Conservation (phyloP, 2,888 invertebrate genomes). For the Invenusta paracnida region DNA sequence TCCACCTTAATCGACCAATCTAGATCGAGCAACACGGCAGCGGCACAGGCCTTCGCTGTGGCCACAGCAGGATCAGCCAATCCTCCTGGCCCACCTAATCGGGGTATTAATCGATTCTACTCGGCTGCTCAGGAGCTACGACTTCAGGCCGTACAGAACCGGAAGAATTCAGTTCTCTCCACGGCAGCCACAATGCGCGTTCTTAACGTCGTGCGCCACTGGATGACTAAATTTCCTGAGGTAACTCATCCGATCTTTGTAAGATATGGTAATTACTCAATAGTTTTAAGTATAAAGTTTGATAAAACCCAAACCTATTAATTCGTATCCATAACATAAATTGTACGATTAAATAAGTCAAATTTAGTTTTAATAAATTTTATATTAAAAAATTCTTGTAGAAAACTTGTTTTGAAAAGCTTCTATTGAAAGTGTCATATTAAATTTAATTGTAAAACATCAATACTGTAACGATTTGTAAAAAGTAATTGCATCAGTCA, state of each 20-base stretch:
- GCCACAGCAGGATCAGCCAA: slow-evolving; percentile 82
- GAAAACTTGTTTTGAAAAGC: too few species aligned
- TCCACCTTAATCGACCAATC: slow-evolving; percentile 1
- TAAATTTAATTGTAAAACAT: too few species aligned
- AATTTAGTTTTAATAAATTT: too few species aligned
- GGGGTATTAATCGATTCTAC: background rate
- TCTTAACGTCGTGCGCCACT: slow-evolving; percentile 79
- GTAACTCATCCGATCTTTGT: slow-evolving; percentile 55
- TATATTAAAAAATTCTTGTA: too few species aligned
- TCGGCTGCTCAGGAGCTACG: slow-evolving; percentile 29
- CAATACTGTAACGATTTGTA: too few species aligned
- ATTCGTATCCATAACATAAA: too few species aligned
- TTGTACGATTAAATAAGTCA: too few species aligned
- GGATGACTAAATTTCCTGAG: slow-evolving; percentile 77
- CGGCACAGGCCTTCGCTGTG: slow-evolving; percentile 82
- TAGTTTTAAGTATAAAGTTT: too few species aligned
- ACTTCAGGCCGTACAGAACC: slow-evolving; percentile 44
- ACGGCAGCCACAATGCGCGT: slow-evolving; percentile 90
- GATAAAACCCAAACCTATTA: too few species aligned
- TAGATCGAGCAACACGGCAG: slow-evolving; percentile 60
- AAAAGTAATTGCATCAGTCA: too few species aligned
- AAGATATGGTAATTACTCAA: too few species aligned
- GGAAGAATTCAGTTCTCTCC: slow-evolving; percentile 66
- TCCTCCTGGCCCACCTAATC: slow-evolving; percentile 64
- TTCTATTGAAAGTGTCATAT: too few species aligned